A percentile compares a stretch with the other conserved stretches of the same genome.
phyloP scores from a whole-genome alignment of 2,797 vertebrate species.

The Pseudocheirus occidentalis region DNA sequence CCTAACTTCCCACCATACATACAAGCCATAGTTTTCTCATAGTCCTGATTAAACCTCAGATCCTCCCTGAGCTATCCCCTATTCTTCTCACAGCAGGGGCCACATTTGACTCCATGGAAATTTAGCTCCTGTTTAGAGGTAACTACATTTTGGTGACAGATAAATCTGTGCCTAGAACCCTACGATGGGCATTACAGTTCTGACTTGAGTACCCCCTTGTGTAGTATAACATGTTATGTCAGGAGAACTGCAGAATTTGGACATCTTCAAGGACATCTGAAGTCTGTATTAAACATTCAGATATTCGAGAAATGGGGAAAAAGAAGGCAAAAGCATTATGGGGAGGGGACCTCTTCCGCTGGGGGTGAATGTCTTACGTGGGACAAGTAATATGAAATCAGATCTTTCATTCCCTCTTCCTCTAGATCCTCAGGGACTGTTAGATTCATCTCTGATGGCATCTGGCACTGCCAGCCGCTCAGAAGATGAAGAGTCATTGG shows the following conservation, averaged over 20 bases:
- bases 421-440: slow-evolving; percentile 75
- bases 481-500: slow-evolving; percentile 92
- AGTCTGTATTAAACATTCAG: slow-evolving; percentile 36
- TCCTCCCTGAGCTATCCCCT: slow-evolving; percentile 54
- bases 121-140: slow-evolving; percentile 48
- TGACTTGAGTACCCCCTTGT: slow-evolving; percentile 64
- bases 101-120: slow-evolving; percentile 56
- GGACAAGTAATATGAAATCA: background rate
- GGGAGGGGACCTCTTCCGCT: background rate
- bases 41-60: slow-evolving; percentile 40
- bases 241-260: slow-evolving; percentile 51
- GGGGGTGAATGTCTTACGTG: background rate
- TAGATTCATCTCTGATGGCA: slow-evolving; percentile 87
- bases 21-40: slow-evolving; percentile 43
- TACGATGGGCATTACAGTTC: slow-evolving; percentile 31
- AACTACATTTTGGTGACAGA: slow-evolving; percentile 69
- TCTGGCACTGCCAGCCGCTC: slow-evolving; percentile 91
- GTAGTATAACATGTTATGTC: slow-evolving; percentile 21
- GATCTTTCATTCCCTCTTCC: slow-evolving; percentile 45
- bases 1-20: slow-evolving; percentile 50
- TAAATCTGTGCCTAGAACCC: slow-evolving; percentile 47
- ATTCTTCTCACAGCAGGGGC: slow-evolving; percentile 39
- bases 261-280: slow-evolving; percentile 52
- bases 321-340: slow-evolving; percentile 4
- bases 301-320: slow-evolving; percentile 29